These are phyloP conservation scores for Variabilichromis moorii DNA, from an alignment of 2,113 vertebrate genomes.

Conservation along the genomic window DNA sequence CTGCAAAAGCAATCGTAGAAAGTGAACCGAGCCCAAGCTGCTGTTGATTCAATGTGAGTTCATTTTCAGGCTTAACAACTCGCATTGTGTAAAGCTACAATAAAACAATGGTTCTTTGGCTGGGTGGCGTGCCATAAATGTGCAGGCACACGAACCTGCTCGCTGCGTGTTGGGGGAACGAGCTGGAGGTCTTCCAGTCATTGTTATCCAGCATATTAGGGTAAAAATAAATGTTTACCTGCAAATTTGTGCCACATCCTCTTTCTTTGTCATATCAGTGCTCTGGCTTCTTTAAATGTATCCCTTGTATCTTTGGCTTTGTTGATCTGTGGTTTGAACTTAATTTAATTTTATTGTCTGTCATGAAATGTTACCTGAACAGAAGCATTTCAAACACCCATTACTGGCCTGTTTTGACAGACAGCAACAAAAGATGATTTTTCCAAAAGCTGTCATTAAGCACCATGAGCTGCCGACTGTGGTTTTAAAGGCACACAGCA, in stretches of 20 bases:
- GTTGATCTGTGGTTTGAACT: not conserved
- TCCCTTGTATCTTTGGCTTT: not conserved
- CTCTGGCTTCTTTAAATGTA: not conserved
- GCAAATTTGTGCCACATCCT: not conserved
- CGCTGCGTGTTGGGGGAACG: not conserved
- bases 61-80: slow-evolving; percentile 36
- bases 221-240: not conserved
- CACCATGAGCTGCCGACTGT: not conserved
- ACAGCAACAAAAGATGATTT: not conserved
- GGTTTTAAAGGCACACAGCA: rapidly evolving
- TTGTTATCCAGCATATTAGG: not conserved
- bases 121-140: slow-evolving; percentile 1
- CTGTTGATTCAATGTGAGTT: slow-evolving; percentile 17
- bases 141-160: not conserved
- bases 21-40: slow-evolving; percentile 10
- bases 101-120: slow-evolving; percentile 36
- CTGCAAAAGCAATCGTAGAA: not conserved
- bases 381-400: not conserved
- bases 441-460: not conserved
- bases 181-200: slow-evolving; percentile 13
- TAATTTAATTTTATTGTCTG: rapidly evolving
- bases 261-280: not conserved
- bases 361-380: not conserved
- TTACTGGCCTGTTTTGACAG: not conserved
- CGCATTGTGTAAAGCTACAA: slow-evolving; percentile 40